A percentile compares a stretch with the other conserved stretches of the same genome.
phyloP scores from a whole-genome alignment of 2,797 vertebrate genomes.

The Pseudomugil gertrudae region DNA sequence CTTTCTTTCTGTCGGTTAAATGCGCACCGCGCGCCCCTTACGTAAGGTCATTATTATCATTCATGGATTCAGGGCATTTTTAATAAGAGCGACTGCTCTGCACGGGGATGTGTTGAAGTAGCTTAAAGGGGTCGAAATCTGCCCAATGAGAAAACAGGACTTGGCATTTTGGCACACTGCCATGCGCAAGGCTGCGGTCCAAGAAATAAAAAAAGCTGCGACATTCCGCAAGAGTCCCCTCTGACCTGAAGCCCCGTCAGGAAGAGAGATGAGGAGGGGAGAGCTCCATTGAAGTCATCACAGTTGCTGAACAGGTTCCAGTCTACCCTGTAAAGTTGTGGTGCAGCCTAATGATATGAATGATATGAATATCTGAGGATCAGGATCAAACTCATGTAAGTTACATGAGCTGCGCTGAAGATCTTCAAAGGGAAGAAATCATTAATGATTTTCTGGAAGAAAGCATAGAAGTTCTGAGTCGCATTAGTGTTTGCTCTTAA shows the following conservation, averaged over 20 bases:
- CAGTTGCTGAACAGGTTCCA: slow-evolving; percentile 34
- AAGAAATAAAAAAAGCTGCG: slow-evolving; percentile 16
- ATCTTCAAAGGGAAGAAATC: slow-evolving; percentile 50
- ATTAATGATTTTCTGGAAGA: slow-evolving; percentile 30
- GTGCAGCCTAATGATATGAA: slow-evolving; percentile 30
- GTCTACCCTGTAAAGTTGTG: slow-evolving; percentile 21
- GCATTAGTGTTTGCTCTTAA: slow-evolving; percentile 9
- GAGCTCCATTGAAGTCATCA: slow-evolving; percentile 13
- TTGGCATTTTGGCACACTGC: slow-evolving; percentile 3
- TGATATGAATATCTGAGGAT: slow-evolving; percentile 36
- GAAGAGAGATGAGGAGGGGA: slow-evolving; percentile 13
- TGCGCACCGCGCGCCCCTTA: slow-evolving; percentile 50
- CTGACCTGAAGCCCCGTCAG: slow-evolving; percentile 48
- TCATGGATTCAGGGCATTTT: slow-evolving; percentile 47
- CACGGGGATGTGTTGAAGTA: slow-evolving; percentile 3
- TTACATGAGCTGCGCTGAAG: slow-evolving; percentile 40
- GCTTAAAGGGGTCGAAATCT: neutral
- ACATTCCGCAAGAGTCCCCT: slow-evolving; percentile 65
- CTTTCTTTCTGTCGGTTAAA: slow-evolving; percentile 43
- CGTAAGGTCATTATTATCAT: slow-evolving; percentile 55
- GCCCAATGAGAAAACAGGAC: neutral
- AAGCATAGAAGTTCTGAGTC: slow-evolving; percentile 15
- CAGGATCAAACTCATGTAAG: slow-evolving; percentile 52
- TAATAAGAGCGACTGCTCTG: slow-evolving; percentile 19
- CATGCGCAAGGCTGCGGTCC: slow-evolving; percentile 11